Evolutionary conservation across 2,113 vertebrate species (phyloP).

Genomic region (Oceanodroma tethys): DNA sequence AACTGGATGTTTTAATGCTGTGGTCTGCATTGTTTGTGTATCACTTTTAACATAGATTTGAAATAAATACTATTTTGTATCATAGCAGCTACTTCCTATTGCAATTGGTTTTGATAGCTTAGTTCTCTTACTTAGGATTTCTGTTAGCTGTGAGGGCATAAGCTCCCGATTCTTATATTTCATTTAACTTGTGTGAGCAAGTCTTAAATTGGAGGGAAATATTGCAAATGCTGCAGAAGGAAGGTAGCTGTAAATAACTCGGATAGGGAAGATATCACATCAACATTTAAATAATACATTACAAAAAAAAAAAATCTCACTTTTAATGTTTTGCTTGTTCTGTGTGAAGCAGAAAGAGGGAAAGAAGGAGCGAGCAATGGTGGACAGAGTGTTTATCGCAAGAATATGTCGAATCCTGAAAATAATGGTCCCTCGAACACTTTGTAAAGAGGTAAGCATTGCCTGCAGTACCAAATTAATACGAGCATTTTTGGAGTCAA

Average conservation of each 20-base stretch:
- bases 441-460: constrained; percentile 90
- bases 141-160: not conserved
- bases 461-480: not conserved
- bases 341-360: constrained; percentile 80
- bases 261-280: not conserved
- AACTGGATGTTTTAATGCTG: not conserved
- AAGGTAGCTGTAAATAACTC: not conserved
- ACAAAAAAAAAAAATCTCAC: not conserved
- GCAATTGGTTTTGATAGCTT: not conserved
- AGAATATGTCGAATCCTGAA: constrained; percentile 82
- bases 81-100: not conserved
- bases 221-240: not conserved
- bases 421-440: constrained; percentile 86
- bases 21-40: not conserved
- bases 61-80: not conserved
- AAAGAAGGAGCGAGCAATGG: constrained; percentile 87
- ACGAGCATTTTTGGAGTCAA: not conserved
- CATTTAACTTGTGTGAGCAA: not conserved
- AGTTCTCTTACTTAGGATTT: not conserved
- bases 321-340: not conserved
- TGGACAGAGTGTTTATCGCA: constrained; percentile 87
- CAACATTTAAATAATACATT: not conserved
- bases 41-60: not conserved
- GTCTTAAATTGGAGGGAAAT: not conserved
- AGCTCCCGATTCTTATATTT: not conserved